Percentiles rank a stretch among this genome's conserved stretches.
phyloP scores from a whole-genome alignment of 1,140 invertebrate species.

The Trichonephila inaurata region DNA sequence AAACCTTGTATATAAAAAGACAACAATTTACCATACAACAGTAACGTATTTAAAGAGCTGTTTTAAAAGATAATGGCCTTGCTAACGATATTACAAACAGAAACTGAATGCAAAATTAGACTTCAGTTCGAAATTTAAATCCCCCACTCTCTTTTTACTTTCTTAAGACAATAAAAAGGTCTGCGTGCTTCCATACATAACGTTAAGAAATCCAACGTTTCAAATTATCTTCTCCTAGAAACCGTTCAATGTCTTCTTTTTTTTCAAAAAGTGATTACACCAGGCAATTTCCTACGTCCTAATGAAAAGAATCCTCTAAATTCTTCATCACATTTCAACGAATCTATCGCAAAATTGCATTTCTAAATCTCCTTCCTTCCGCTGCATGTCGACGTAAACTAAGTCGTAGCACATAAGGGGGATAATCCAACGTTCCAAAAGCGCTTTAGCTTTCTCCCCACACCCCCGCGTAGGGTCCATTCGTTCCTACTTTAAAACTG shows the following conservation, averaged over 20 bases:
- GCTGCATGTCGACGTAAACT: not conserved
- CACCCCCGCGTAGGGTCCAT: not conserved
- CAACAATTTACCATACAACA: too few relatives aligned
- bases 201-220: not conserved
- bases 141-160: too few relatives aligned
- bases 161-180: too few relatives aligned
- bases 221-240: not conserved
- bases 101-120: too few relatives aligned
- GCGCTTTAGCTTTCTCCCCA: not conserved
- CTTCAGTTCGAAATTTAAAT: too few relatives aligned
- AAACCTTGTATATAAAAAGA: too few relatives aligned
- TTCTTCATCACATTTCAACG: not conserved
- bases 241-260: not conserved
- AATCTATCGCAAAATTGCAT: not conserved
- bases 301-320: not conserved
- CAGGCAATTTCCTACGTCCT: not conserved
- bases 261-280: not conserved
- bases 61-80: too few relatives aligned
- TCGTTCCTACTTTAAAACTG: conserved; percentile 38
- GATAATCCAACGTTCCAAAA: conserved; percentile 2
- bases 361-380: not conserved
- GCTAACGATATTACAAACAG: too few relatives aligned
- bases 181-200: not conserved
- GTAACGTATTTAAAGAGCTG: too few relatives aligned
- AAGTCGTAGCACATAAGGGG: not conserved